These are phyloP conservation scores for Brachyalestes nurse DNA, from an alignment of 2,797 vertebrate genomes.

Conservation along the genomic window DNA sequence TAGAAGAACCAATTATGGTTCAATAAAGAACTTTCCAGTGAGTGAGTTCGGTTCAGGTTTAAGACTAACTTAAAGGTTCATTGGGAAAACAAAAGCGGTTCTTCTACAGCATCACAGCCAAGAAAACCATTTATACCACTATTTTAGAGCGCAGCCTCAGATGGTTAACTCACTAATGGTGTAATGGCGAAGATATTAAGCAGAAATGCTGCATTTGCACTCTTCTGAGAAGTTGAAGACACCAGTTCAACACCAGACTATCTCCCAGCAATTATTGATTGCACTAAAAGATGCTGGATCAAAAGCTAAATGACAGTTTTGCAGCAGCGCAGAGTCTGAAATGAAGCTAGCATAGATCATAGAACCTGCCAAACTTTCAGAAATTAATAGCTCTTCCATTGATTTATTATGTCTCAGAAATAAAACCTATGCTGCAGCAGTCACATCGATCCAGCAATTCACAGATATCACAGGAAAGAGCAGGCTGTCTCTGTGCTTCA, in stretches of 20 bases:
- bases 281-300: slow-evolving; percentile 14
- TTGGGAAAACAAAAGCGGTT: too few species aligned
- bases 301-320: slow-evolving; percentile 15
- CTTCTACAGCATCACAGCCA: too few species aligned
- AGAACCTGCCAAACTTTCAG: slow-evolving; percentile 8
- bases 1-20: too few species aligned
- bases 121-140: too few species aligned
- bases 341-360: background rate
- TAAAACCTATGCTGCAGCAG: background rate
- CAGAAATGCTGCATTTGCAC: background rate
- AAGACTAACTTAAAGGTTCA: too few species aligned
- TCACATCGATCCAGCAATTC: background rate
- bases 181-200: slow-evolving; percentile 2
- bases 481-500: slow-evolving; percentile 13
- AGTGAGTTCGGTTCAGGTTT: too few species aligned
- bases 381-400: slow-evolving; percentile 2
- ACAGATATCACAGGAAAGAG: slow-evolving; percentile 26
- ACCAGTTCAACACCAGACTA: background rate
- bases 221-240: background rate
- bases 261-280: slow-evolving; percentile 41
- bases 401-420: slow-evolving; percentile 22
- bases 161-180: background rate
- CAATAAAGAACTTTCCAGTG: too few species aligned
- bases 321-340: slow-evolving; percentile 18
- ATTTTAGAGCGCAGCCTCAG: too few species aligned